A percentile compares a stretch with the other conserved stretches of the same genome.
These are phyloP conservation scores for Lutraria lutraria DNA, from an alignment of 2,888 invertebrate genomes.

Conservation along the genomic window DNA sequence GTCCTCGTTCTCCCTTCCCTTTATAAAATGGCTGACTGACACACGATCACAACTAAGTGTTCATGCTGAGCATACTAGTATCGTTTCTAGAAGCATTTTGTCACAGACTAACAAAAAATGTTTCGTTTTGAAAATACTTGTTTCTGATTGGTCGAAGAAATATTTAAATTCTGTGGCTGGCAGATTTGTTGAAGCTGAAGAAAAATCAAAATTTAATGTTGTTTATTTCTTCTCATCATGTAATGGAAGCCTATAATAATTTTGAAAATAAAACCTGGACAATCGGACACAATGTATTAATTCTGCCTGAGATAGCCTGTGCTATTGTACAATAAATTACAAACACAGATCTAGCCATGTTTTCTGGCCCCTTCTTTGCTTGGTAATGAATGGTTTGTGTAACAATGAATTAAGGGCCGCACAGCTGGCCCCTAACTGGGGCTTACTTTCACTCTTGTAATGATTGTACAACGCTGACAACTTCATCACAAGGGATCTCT, in stretches of 20 bases:
- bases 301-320: background rate
- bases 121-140: background rate
- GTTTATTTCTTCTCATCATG: background rate
- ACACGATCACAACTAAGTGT: background rate
- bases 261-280: constrained; percentile 3
- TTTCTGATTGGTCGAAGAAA: background rate
- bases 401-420: constrained; percentile 32
- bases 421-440: constrained; percentile 39
- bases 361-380: constrained; percentile 30
- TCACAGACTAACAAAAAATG: background rate
- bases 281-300: constrained; percentile 10
- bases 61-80: background rate
- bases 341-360: constrained; percentile 1
- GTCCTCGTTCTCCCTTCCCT: no score
- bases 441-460: constrained; percentile 32
- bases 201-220: background rate
- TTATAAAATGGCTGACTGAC: no score
- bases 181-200: constrained; percentile 12
- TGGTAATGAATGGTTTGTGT: constrained; percentile 41
- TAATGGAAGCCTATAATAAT: background rate
- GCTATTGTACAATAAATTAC: constrained; percentile 27
- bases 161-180: background rate
- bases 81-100: background rate
- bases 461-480: constrained; percentile 27
- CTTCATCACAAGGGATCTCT: constrained; percentile 9